A percentile compares a stretch with the other conserved stretches of the same genome.
phyloP scores from a whole-genome alignment of 2,113 vertebrate genomes.

The Scomber japonicus region DNA sequence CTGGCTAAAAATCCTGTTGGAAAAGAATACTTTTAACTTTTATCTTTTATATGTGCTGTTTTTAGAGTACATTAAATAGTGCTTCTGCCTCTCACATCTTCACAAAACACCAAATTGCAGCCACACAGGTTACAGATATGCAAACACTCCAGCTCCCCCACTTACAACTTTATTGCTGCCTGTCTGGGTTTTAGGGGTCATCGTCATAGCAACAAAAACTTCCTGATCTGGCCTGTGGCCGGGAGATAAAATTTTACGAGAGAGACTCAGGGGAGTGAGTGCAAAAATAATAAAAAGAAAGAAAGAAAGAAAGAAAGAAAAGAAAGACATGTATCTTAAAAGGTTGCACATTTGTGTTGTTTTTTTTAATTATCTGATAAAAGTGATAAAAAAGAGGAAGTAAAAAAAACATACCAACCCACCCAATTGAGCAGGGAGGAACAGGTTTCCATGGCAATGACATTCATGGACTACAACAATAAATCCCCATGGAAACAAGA shows the following conservation, averaged over 20 bases:
- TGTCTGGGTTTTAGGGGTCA: slow-evolving; percentile 40
- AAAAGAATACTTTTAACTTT: neutral
- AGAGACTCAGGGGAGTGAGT: neutral
- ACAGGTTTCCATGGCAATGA: slow-evolving; percentile 53
- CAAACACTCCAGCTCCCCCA: neutral
- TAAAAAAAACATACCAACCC: neutral
- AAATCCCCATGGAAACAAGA: slow-evolving; percentile 79
- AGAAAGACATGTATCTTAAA: neutral
- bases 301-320: neutral
- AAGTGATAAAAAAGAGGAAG: neutral
- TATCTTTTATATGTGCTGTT: neutral
- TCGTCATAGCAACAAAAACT: slow-evolving; percentile 59
- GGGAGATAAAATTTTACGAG: slow-evolving; percentile 45
- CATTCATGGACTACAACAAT: slow-evolving; percentile 71
- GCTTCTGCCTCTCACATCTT: neutral
- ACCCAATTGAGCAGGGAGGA: slow-evolving; percentile 12
- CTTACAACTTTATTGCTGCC: slow-evolving; percentile 55
- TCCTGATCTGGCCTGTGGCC: slow-evolving; percentile 40
- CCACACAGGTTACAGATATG: neutral
- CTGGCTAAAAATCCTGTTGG: neutral
- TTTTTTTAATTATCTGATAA: slow-evolving; percentile 7
- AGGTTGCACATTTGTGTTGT: neutral
- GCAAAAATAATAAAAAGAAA: neutral
- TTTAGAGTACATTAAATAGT: neutral
- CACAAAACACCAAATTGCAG: neutral